phyloP scores from a whole-genome alignment of 2,797 vertebrate species.

The Coregonus suidteri region DNA sequence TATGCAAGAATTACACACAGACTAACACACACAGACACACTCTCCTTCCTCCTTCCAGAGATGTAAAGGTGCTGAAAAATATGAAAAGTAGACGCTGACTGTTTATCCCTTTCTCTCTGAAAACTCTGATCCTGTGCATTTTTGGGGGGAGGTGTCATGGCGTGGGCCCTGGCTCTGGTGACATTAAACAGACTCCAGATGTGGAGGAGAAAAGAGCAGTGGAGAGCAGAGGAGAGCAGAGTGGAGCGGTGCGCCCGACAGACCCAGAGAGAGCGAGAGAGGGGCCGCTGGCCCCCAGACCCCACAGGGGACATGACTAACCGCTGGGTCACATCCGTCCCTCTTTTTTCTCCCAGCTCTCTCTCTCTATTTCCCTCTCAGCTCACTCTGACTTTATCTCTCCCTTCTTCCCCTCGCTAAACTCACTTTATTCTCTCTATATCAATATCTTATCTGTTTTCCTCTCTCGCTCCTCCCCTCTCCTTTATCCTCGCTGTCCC shows the following conservation, averaged over 20 bases:
- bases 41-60: conserved; percentile 9
- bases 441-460: conserved; percentile 4
- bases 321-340: conserved; percentile 66
- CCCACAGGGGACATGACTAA: conserved; percentile 66
- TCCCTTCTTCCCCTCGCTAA: not conserved
- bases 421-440: not conserved
- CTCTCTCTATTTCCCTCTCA: not conserved
- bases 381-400: conserved; percentile 1
- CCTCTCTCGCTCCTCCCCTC: not conserved
- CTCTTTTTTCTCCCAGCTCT: not conserved
- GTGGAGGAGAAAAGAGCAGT: conserved; percentile 65
- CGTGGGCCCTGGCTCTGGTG: conserved; percentile 55
- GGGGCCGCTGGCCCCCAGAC: conserved; percentile 35
- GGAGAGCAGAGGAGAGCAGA: conserved; percentile 45
- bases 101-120: conserved; percentile 39
- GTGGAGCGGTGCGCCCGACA: conserved; percentile 21
- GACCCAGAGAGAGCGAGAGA: conserved; percentile 3
- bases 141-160: conserved; percentile 64
- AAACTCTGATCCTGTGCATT: conserved; percentile 50
- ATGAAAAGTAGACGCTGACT: conserved; percentile 22
- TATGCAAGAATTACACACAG: not conserved
- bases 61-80: not conserved
- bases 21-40: conserved; percentile 3
- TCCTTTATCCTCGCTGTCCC: not conserved
- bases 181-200: conserved; percentile 80